phyloP scores from a whole-genome alignment of 2,888 invertebrate species.

The Trilocha varians region DNA sequence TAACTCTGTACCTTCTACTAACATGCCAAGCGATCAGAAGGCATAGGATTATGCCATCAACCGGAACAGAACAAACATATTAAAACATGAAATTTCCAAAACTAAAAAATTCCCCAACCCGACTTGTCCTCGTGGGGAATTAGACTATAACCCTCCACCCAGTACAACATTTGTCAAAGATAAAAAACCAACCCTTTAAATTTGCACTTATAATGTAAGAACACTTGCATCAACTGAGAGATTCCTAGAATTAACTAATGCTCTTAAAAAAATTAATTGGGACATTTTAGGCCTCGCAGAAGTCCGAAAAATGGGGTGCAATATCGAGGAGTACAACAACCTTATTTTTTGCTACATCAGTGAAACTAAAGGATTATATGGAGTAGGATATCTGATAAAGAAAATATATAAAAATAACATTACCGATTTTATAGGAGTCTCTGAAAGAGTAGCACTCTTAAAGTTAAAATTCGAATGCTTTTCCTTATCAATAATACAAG shows the following conservation, averaged over 20 bases:
- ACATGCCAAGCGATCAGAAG: no score
- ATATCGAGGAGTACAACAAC: no score
- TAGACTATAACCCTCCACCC: no score
- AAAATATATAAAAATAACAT: conserved; percentile 6
- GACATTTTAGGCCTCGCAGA: conserved; percentile 8
- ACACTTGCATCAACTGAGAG: not conserved
- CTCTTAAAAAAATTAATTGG: conserved; percentile 5
- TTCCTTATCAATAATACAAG: conserved; percentile 9
- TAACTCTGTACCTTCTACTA: no score
- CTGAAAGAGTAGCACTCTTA: conserved; percentile 17
- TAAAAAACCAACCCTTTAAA: not conserved
- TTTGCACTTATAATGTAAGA: conserved; percentile 2
- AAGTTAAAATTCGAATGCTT: conserved; percentile 8
- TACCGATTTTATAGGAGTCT: conserved; percentile 7
- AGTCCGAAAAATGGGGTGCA: conserved; percentile 7
- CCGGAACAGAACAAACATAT: no score
- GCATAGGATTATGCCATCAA: no score
- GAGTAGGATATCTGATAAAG: conserved; percentile 3
- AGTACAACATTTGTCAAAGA: not conserved
- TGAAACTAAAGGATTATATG: no score
- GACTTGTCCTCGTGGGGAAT: no score
- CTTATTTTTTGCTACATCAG: no score
- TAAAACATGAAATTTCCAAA: no score
- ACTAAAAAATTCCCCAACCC: no score
- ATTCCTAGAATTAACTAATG: conserved; percentile 1